phyloP scores from a whole-genome alignment of 2,888 invertebrate species.

The Sphaerophoria taeniata region DNA sequence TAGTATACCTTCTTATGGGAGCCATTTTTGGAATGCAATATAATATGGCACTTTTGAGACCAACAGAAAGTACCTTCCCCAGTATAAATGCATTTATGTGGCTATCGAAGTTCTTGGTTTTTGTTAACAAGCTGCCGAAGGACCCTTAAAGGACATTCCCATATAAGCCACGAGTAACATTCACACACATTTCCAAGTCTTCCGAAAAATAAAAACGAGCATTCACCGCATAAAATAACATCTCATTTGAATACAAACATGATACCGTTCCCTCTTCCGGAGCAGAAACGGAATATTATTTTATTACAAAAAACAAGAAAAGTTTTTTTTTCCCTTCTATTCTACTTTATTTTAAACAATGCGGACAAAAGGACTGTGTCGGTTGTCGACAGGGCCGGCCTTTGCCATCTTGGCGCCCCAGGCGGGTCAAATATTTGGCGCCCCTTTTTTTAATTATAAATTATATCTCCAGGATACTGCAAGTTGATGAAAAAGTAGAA shows the following conservation, averaged over 20 bases:
- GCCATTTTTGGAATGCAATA: slow-evolving; percentile 46
- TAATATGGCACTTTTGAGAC: slow-evolving; percentile 36
- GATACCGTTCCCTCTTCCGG: slow-evolving; percentile 48
- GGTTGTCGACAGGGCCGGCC: no score
- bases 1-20: slow-evolving; percentile 5
- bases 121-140: slow-evolving; percentile 10
- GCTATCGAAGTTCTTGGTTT: slow-evolving; percentile 4
- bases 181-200: slow-evolving; percentile 21
- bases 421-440: no score
- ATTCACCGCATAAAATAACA: slow-evolving; percentile 66
- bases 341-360: no score
- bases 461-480: no score
- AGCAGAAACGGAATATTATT: slow-evolving; percentile 35
- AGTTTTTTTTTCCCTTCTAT: slow-evolving; percentile 18
- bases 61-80: no score
- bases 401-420: no score
- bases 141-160: slow-evolving; percentile 6
- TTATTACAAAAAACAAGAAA: slow-evolving; percentile 28
- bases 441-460: no score
- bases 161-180: not conserved
- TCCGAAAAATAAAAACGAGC: slow-evolving; percentile 33
- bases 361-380: no score
- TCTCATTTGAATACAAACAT: slow-evolving; percentile 72
- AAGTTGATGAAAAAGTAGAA: no score
- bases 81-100: slow-evolving; percentile 23